Base-by-base conservation (phyloP, 2,113 vertebrate genomes). In the Oenanthe oenanthe region DNA sequence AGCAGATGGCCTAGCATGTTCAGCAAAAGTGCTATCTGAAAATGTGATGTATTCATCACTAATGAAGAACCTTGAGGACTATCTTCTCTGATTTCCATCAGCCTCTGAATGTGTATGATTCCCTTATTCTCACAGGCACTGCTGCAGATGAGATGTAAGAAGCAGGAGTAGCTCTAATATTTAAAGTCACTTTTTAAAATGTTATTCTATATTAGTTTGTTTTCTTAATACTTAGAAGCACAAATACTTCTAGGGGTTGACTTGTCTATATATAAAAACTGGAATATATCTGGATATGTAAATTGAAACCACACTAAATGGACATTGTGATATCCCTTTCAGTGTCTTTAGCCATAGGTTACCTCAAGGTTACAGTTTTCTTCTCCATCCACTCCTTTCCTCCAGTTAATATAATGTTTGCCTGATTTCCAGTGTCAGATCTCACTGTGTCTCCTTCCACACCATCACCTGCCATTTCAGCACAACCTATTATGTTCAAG, bases 1-100 rank as follows among this genome's bases (percentile, higher is more conserved):
- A 97, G 96, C 97, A 96, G 96, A 97, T 96, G 97, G 94, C 89
- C 81, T 90, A 95, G 57, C 86, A 73, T 71, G 96, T 93, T 96
- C 94, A 94, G 92, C 54, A 88, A 65, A 96, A 94, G 78, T 75
- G n/a, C 72, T 96, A 51, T 93, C 81, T 91, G 92, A 73, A 96
- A 95, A 96, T 73, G 62, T 51, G 92, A 67, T 84, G 78, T 78
- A 67, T 96, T 97, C 96, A 93, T 96, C 22, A 5, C 90, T 96
- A 96, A 96, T 96, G 93, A 97, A 96, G 94, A 97, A 96, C 81
- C 94, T 95, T 20, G 20, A 96, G 97, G 89, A 96, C 91, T 47
- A 70, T 73, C 51, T 47, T 89, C 32, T 85, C 62, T 85, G 84
- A 77, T 96, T 92, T 68, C 93, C 50, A 43, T 89, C 88, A 95